phyloP scores from a whole-genome alignment of 2,797 vertebrate species.

The Ctenopoma multispine region DNA sequence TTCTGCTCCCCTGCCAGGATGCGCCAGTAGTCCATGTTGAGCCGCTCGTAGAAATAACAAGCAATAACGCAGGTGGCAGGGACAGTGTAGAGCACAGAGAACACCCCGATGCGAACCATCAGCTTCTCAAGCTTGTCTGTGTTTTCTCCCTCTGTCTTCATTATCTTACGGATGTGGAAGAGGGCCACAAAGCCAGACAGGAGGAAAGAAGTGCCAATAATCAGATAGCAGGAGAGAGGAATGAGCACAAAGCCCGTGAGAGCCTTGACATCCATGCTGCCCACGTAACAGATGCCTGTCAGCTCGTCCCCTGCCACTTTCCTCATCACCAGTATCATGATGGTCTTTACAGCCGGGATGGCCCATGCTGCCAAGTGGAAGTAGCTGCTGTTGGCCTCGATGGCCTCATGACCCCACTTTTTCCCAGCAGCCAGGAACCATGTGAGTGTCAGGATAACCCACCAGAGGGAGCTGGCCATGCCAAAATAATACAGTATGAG shows the following conservation, averaged over 20 bases:
- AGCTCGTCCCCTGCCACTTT: conserved; percentile 97
- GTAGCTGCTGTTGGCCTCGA: conserved; percentile 98
- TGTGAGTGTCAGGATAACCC: conserved; percentile 96
- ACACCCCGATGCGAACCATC: conserved; percentile 97
- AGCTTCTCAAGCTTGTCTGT: conserved; percentile 97
- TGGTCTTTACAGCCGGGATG: conserved; percentile 96
- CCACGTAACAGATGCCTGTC: conserved; percentile 96
- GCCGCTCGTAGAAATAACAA: conserved; percentile 96
- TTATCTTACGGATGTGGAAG: conserved; percentile 96
- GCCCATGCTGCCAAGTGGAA: conserved; percentile 98
- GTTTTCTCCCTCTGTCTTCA: conserved; percentile 98
- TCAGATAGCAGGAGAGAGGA: conserved; percentile 94
- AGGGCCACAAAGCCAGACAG: conserved; percentile 97
- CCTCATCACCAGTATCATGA: conserved; percentile 95
- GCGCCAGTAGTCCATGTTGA: conserved; percentile 97
- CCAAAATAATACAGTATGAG: conserved; percentile 98
- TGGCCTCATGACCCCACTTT: conserved; percentile 99
- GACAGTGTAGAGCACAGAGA: conserved; percentile 96
- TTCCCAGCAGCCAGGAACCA: conserved; percentile 98
- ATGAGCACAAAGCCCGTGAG: conserved; percentile 96
- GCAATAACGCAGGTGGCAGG: conserved; percentile 98
- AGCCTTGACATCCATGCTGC: conserved; percentile 96
- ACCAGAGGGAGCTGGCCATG: conserved; percentile 99
- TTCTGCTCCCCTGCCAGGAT: conserved; percentile 86
- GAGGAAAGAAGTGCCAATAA: conserved; percentile 95